These are phyloP conservation scores for Dendrocincla tyrannina DNA, from an alignment of 2,797 vertebrate species.

Conservation along the genomic window DNA sequence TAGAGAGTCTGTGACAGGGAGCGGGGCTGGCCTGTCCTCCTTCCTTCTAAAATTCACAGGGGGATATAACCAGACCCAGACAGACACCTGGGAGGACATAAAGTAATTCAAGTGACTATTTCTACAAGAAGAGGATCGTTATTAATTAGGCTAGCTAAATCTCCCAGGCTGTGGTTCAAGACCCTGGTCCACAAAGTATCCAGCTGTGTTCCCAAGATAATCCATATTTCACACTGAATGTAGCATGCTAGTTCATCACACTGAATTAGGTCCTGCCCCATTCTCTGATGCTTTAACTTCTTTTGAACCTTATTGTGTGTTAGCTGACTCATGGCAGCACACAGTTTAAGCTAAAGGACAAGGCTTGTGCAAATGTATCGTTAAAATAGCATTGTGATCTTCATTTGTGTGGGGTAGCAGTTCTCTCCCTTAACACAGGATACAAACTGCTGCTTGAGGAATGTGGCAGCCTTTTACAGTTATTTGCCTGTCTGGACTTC, in stretches of 20 bases:
- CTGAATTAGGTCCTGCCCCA: neutral
- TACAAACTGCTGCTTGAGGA: neutral
- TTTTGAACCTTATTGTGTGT: neutral
- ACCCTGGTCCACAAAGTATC: neutral
- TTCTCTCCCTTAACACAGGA: neutral
- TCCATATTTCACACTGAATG: fast-evolving
- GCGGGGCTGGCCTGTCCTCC: neutral
- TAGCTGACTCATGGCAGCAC: neutral
- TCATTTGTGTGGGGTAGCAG: neutral
- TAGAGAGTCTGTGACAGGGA: neutral
- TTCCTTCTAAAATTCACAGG: neutral
- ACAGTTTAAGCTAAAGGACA: neutral
- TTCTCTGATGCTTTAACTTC: neutral
- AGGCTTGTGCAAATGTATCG: neutral
- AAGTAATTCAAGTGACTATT: neutral
- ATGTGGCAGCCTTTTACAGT: neutral
- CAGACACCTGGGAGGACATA: neutral
- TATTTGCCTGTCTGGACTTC: neutral
- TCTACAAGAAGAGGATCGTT: neutral
- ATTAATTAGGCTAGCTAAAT: neutral
- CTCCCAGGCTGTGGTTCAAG: neutral
- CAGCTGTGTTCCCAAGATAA: neutral
- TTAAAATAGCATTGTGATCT: neutral
- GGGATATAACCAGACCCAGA: neutral
- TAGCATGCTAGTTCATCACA: neutral